Base-by-base conservation (phyloP, 2,113 vertebrate species). In the Cisticola juncidis region DNA sequence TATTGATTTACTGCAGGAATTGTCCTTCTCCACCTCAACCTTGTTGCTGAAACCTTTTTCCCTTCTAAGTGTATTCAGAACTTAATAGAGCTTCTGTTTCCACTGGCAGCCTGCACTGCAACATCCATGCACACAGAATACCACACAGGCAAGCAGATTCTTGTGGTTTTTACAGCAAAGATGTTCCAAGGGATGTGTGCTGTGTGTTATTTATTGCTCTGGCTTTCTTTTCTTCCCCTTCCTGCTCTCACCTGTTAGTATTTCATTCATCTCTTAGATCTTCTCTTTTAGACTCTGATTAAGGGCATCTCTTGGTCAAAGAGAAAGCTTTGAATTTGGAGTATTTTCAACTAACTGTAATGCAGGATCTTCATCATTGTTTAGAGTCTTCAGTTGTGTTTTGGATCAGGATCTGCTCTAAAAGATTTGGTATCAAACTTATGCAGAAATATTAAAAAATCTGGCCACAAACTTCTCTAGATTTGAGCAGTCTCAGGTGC, bases 1-100 rank as follows among this genome's bases (percentile, higher is more conserved):
- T 69, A 33, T 70, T 85, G 87, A 88, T 88, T 66, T 66, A 28
- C 57, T 80, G 66, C 40, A 24, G 45, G 77, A 72, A 87, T 97
- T 84, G 61, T 81, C 65, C 25, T 45, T 29, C 40, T 45, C 23
- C 19, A 47, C 47, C 80, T 61, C 8, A 19, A 81, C 54, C 29
- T 92, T 21, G 0, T 31, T 81, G 56, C 84, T 90, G 79, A 58
- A 82, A 66, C 42, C 42, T 57, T 60, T 69, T 33, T 65, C 25
- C 28, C 10, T 79, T 81, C 31, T 54, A 45, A 33, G 21, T 42
- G 25, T 40, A 16, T 72, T 91, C 53, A 29, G 17, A 85, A 38
- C 10, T 14, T 29, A 72, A 54, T 70, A 33, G 14, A 5, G 1
- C 62, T 94, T 14, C 54, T 61, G 0, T 79, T 61, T 88, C 48